phyloP scores from a whole-genome alignment of 2,113 vertebrate species.

The Sitta europaea region DNA sequence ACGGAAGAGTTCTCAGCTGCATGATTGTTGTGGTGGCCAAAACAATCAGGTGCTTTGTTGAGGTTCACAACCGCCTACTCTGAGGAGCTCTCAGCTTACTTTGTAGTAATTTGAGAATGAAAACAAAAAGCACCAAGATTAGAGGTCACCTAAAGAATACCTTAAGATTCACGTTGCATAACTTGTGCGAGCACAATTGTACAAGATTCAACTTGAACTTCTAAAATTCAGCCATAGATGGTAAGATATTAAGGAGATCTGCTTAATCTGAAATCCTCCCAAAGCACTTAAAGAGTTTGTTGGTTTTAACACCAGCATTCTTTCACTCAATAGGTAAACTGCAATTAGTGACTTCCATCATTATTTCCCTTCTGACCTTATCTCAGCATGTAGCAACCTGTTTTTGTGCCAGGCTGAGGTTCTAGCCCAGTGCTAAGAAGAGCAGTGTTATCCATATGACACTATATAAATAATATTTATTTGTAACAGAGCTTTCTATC shows the following conservation, averaged over 20 bases:
- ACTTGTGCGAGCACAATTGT: neutral
- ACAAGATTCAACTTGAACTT: neutral
- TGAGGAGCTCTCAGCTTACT: neutral
- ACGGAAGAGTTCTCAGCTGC: neutral
- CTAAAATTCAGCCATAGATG: neutral
- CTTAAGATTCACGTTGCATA: neutral
- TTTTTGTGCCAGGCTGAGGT: neutral
- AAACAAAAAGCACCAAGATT: neutral
- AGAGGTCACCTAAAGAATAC: neutral
- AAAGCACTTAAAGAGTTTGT: neutral
- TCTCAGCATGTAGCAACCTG: neutral
- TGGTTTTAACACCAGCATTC: neutral
- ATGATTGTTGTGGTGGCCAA: neutral
- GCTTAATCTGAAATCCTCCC: neutral
- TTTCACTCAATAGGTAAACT: neutral
- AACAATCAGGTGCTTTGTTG: neutral
- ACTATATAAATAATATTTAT: neutral
- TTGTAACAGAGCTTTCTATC: neutral
- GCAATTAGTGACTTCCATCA: neutral
- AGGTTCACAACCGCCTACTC: neutral
- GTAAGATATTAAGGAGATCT: neutral
- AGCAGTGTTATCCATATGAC: neutral
- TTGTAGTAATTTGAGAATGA: neutral
- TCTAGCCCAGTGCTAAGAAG: neutral
- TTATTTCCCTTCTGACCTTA: neutral